Evolutionary conservation across 2,888 invertebrate genomes (phyloP).

Genomic region (Phragmatobia fuliginosa): DNA sequence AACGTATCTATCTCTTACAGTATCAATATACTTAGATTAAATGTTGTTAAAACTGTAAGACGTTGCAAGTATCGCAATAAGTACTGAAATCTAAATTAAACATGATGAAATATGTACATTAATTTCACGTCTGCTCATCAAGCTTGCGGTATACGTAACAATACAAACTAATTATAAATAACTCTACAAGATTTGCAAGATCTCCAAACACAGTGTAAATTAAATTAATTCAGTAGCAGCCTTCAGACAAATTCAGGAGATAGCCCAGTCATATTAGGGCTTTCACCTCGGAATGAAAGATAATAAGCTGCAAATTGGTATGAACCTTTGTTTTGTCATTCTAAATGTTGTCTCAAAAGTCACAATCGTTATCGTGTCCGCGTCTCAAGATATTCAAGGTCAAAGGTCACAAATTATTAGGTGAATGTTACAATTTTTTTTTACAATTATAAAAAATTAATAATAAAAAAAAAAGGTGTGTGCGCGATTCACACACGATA

Average conservation of each 20-base stretch:
- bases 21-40: not conserved
- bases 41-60: not conserved
- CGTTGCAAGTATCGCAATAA: no score
- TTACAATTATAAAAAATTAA: no score
- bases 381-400: no score
- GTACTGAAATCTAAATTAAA: not conserved
- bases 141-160: not conserved
- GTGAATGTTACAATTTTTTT: not conserved
- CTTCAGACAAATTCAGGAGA: not conserved
- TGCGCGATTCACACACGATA: no score
- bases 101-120: constrained; percentile 1
- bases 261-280: no score
- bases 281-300: no score
- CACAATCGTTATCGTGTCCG: no score
- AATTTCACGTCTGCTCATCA: not conserved
- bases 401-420: no score
- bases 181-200: not conserved
- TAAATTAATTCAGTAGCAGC: not conserved
- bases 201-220: constrained; percentile 1
- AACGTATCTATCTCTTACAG: not conserved
- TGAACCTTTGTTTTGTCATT: no score
- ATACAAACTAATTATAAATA: not conserved
- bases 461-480: no score
- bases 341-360: no score
- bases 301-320: no score